Evolutionary conservation across 2,797 vertebrate genomes (phyloP).

Genomic region (Hypotaenidia okinawae): DNA sequence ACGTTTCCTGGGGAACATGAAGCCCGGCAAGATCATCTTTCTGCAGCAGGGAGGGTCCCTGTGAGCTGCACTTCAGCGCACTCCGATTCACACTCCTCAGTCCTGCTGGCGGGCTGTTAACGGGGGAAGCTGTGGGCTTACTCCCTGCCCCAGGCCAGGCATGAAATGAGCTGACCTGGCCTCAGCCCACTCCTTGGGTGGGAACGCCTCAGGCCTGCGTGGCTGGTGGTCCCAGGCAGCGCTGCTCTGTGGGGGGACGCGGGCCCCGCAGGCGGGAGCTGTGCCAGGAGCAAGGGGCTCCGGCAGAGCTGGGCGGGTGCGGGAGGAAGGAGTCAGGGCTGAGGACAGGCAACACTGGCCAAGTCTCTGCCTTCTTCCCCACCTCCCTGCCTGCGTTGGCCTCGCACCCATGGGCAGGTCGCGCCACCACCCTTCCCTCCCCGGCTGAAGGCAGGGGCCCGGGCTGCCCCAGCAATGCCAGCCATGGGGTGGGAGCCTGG

Average conservation of each 20-base stretch:
- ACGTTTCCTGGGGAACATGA: accelerated
- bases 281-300: not conserved
- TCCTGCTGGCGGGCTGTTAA: not conserved
- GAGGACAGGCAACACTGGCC: not conserved
- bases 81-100: not conserved
- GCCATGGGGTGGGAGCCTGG: not conserved
- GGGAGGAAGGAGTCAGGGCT: not conserved
- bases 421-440: not conserved
- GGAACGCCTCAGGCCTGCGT: accelerated
- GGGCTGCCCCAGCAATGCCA: accelerated
- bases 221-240: accelerated
- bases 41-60: not conserved
- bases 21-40: not conserved
- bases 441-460: not conserved
- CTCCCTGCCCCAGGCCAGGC: not conserved
- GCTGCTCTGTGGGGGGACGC: not conserved
- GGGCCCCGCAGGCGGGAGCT: not conserved
- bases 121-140: not conserved
- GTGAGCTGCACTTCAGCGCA: not conserved
- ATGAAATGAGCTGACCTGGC: not conserved
- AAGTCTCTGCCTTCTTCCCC: not conserved
- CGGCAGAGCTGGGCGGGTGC: not conserved
- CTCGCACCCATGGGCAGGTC: accelerated
- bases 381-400: not conserved
- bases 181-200: not conserved